These are phyloP conservation scores for Platerodrilus igneus DNA, from an alignment of 2,888 invertebrate species.

Conservation along the genomic window DNA sequence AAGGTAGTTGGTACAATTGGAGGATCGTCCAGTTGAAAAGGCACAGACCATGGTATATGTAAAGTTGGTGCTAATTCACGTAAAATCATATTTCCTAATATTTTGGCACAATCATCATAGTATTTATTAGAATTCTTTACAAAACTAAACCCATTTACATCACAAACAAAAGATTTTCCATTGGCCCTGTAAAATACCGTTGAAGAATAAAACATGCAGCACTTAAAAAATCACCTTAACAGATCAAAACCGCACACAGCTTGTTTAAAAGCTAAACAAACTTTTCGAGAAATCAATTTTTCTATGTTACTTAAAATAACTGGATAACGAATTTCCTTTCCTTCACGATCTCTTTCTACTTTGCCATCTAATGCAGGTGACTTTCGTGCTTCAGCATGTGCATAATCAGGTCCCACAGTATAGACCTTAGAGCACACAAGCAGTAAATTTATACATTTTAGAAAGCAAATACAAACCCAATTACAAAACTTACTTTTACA, in stretches of 20 bases:
- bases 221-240: slow-evolving; percentile 60
- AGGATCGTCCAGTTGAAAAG: slow-evolving; percentile 95
- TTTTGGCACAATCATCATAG: slow-evolving; percentile 99
- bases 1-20: slow-evolving; percentile 98
- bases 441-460: slow-evolving; percentile 3
- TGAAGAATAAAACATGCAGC: not conserved
- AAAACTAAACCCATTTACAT: slow-evolving; percentile 99
- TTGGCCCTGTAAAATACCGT: slow-evolving; percentile 68
- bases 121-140: slow-evolving; percentile 99
- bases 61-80: slow-evolving; percentile 90
- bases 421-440: slow-evolving; percentile 68
- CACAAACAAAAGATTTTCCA: slow-evolving; percentile 98
- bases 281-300: slow-evolving; percentile 95
- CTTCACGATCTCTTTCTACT: slow-evolving; percentile 96
- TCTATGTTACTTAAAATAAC: slow-evolving; percentile 96
- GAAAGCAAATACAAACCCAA: not conserved
- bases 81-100: slow-evolving; percentile 95
- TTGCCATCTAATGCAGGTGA: slow-evolving; percentile 98
- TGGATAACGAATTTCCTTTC: slow-evolving; percentile 97
- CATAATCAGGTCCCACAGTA: slow-evolving; percentile 99
- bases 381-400: slow-evolving; percentile 98
- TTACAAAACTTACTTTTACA: slow-evolving; percentile 41
- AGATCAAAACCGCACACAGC: slow-evolving; percentile 99
- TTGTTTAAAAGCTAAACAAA: slow-evolving; percentile 94
- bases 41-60: slow-evolving; percentile 96